Evolutionary conservation across 2,113 vertebrate genomes (phyloP).

Genomic region (Salvator merianae): DNA sequence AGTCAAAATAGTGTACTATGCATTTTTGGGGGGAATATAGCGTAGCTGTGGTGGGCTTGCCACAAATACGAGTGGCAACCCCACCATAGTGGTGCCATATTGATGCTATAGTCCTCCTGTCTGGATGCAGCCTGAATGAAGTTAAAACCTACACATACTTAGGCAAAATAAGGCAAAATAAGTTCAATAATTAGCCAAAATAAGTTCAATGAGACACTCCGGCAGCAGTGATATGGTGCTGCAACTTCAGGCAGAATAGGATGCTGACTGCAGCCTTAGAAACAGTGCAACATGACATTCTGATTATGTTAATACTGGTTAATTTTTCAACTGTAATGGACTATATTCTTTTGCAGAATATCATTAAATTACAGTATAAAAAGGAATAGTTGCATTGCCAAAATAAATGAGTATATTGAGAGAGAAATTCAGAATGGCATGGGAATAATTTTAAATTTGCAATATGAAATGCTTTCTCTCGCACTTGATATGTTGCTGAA

Average conservation of each 20-base stretch:
- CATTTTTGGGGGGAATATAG: too few species aligned
- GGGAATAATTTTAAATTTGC: background rate
- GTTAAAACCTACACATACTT: too few species aligned
- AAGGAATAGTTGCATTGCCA: background rate
- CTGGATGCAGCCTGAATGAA: too few species aligned
- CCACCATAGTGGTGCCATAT: too few species aligned
- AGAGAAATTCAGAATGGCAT: background rate
- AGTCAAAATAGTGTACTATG: too few species aligned
- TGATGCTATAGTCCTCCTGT: too few species aligned
- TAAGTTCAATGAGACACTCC: too few species aligned
- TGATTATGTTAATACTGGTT: background rate
- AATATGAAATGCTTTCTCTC: background rate
- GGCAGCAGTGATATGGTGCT: background rate
- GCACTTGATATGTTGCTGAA: background rate
- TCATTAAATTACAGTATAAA: constrained; percentile 1
- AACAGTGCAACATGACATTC: background rate
- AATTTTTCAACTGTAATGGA: constrained; percentile 2
- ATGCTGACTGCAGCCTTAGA: constrained; percentile 2
- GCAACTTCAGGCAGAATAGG: background rate
- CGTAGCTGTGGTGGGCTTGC: too few species aligned
- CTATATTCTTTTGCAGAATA: constrained; percentile 4
- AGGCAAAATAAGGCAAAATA: too few species aligned
- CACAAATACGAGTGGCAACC: too few species aligned
- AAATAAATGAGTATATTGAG: background rate
- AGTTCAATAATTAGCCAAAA: too few species aligned